A percentile compares a stretch with the other conserved stretches of the same genome.
Evolutionary conservation across 2,888 invertebrate genomes (phyloP).

Genomic region (Drosophila vallismaia): DNA sequence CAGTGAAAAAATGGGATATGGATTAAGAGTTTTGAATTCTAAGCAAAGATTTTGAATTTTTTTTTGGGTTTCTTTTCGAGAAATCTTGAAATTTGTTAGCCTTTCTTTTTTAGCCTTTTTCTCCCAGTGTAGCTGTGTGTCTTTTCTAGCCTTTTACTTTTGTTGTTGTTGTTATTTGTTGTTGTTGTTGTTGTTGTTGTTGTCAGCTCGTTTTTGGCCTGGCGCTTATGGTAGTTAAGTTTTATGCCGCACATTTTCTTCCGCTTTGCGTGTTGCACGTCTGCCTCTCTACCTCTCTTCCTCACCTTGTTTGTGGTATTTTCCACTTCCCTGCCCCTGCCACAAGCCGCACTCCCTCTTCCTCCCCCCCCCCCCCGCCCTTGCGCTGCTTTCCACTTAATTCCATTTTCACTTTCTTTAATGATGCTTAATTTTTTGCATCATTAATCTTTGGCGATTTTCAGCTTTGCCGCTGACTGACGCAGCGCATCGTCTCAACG

Average conservation of each 20-base stretch:
- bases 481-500: slow-evolving; percentile 9
- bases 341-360: neutral
- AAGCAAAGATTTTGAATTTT: neutral
- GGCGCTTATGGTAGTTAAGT: slow-evolving; percentile 71
- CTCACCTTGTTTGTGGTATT: slow-evolving; percentile 3
- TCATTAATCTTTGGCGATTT: slow-evolving; percentile 79
- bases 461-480: slow-evolving; percentile 71
- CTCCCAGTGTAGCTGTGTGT: neutral
- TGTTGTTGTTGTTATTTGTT: slow-evolving; percentile 52
- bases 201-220: slow-evolving; percentile 62
- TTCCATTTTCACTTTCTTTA: slow-evolving; percentile 79
- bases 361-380: neutral
- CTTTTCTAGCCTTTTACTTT: neutral
- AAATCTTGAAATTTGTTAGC: neutral
- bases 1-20: too few relatives aligned
- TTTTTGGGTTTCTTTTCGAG: neutral
- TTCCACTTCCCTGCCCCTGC: neutral
- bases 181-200: slow-evolving; percentile 65
- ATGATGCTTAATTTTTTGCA: slow-evolving; percentile 79
- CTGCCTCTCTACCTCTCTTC: neutral
- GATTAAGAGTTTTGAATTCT: too few relatives aligned
- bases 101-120: neutral
- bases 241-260: slow-evolving; percentile 71
- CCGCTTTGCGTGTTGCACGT: slow-evolving; percentile 73
- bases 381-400: slow-evolving; percentile 66